Evolutionary conservation across 2,888 invertebrate species (phyloP).

Genomic region (Synanthedon tipuliformis): DNA sequence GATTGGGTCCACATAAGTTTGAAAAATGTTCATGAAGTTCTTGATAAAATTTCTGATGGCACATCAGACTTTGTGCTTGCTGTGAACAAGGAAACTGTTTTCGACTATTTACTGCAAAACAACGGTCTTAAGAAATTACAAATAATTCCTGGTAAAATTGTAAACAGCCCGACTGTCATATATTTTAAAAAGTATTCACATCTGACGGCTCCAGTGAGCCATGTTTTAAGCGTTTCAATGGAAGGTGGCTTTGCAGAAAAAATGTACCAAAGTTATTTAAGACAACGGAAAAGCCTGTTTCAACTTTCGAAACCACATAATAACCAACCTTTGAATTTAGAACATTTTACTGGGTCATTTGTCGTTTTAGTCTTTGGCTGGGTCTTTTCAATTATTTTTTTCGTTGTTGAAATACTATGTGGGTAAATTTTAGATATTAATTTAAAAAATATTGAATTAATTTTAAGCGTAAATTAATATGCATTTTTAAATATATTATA

Average conservation of each 20-base stretch:
- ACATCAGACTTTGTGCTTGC: conserved; percentile 32
- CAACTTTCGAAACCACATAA: conserved; percentile 2
- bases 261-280: conserved; percentile 17
- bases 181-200: conserved; percentile 33
- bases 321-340: conserved; percentile 15
- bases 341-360: conserved; percentile 26
- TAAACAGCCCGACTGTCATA: conserved; percentile 36
- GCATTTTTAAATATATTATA: no score
- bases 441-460: no score
- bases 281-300: conserved; percentile 13
- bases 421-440: conserved; percentile 6
- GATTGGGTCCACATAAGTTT: conserved; percentile 24
- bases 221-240: conserved; percentile 19
- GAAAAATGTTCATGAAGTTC: conserved; percentile 9
- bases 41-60: conserved; percentile 26
- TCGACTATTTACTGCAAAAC: conserved; percentile 20
- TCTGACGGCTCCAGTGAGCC: conserved; percentile 19
- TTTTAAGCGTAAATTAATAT: no score
- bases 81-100: conserved; percentile 25
- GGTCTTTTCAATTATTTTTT: conserved; percentile 24
- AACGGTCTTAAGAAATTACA: conserved; percentile 27
- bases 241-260: conserved; percentile 32
- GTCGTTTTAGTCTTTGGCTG: conserved; percentile 24
- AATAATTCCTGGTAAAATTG: conserved; percentile 35
- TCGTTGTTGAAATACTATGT: conserved; percentile 26